Percentiles rank a stretch among this genome's conserved stretches.
These are phyloP conservation scores for Sebastes elongatus DNA, from an alignment of 2,797 vertebrate genomes.

Conservation along the genomic window DNA sequence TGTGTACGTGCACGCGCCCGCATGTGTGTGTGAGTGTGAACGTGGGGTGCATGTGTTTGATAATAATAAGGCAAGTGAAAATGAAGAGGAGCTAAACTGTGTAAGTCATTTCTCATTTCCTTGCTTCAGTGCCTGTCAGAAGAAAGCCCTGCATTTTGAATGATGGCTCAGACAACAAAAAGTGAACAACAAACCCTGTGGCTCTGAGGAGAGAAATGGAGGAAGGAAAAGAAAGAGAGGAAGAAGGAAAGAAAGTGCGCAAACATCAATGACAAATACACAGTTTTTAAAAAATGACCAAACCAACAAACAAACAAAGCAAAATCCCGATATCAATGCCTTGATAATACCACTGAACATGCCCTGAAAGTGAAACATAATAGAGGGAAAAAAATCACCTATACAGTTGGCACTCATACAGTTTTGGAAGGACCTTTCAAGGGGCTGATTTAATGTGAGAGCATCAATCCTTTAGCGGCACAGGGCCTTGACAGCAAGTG, in stretches of 20 bases:
- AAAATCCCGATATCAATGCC: slow-evolving; percentile 50
- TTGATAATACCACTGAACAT: slow-evolving; percentile 56
- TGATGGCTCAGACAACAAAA: slow-evolving; percentile 77
- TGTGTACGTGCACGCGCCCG: not conserved
- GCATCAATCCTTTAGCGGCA: slow-evolving; percentile 77
- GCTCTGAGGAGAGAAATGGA: slow-evolving; percentile 49
- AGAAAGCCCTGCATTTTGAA: slow-evolving; percentile 76
- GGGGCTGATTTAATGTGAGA: slow-evolving; percentile 76
- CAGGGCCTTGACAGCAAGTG: slow-evolving; percentile 73
- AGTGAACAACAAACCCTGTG: slow-evolving; percentile 78
- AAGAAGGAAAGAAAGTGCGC: not conserved
- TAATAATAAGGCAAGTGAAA: slow-evolving; percentile 78
- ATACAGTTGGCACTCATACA: slow-evolving; percentile 62
- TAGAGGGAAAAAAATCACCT: slow-evolving; percentile 43
- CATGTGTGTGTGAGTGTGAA: not conserved
- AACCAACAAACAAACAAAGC: slow-evolving; percentile 45
- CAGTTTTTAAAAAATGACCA: slow-evolving; percentile 47
- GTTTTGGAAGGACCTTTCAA: slow-evolving; percentile 77
- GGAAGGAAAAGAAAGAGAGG: slow-evolving; percentile 7
- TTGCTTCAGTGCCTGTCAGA: slow-evolving; percentile 74
- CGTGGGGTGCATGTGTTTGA: slow-evolving; percentile 27
- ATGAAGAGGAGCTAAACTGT: slow-evolving; percentile 82
- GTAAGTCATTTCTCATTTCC: slow-evolving; percentile 83
- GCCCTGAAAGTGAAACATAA: slow-evolving; percentile 65
- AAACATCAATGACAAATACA: slow-evolving; percentile 28